Evolutionary conservation across 2,888 invertebrate genomes (phyloP).

Genomic region (Prenolepis imparis): DNA sequence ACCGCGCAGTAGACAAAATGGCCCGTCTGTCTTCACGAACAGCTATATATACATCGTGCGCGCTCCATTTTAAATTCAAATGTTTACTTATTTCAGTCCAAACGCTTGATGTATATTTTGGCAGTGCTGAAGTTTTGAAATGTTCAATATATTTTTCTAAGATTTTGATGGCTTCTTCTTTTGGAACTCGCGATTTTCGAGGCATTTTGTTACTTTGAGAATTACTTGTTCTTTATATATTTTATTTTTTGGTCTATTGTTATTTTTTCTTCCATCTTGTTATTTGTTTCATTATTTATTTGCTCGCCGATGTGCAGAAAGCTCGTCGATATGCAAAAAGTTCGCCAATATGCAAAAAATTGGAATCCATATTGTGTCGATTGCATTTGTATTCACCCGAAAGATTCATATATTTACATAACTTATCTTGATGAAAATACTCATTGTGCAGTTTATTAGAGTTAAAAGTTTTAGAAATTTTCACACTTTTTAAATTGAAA

Average conservation of each 20-base stretch:
- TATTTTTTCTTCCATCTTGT: not conserved
- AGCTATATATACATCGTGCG: slow-evolving; percentile 1
- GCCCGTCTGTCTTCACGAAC: not conserved
- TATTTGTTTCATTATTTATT: not conserved
- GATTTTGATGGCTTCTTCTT: not conserved
- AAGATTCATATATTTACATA: not conserved
- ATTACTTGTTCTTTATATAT: not conserved
- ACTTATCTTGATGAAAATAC: not conserved
- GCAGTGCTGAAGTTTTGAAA: not conserved
- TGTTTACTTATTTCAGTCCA: not conserved
- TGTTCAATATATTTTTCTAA: slow-evolving; percentile 3
- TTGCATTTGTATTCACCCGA: not conserved
- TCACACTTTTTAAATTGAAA: too few relatives aligned
- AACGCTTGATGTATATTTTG: not conserved
- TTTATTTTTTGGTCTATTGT: not conserved
- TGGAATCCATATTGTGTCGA: not conserved
- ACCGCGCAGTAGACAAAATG: not conserved
- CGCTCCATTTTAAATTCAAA: not conserved
- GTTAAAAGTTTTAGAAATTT: not conserved
- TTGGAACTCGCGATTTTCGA: not conserved
- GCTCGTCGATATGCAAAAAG: too few relatives aligned
- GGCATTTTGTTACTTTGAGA: not conserved
- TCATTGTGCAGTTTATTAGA: not conserved
- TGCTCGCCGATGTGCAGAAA: not conserved
- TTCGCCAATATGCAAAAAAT: too few relatives aligned